phyloP scores from a whole-genome alignment of 2,888 invertebrate species.

The Atethmia centrago region DNA sequence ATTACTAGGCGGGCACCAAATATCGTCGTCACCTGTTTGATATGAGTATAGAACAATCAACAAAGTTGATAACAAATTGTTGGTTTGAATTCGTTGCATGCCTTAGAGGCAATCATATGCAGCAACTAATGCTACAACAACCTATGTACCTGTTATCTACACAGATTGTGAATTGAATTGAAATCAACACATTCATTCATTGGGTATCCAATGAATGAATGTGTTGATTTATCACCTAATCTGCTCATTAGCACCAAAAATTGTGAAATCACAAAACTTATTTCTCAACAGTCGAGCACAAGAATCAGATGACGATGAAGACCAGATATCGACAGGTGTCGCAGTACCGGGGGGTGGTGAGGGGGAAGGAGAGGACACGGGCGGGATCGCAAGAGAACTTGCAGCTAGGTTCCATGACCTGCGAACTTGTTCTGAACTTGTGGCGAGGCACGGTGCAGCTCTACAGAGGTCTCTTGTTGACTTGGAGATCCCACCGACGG shows the following conservation, averaged over 20 bases:
- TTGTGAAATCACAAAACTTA: constrained; percentile 2
- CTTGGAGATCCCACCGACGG: constrained; percentile 93
- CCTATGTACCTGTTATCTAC: constrained; percentile 6
- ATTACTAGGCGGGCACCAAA: constrained; percentile 5
- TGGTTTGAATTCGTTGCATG: constrained; percentile 22
- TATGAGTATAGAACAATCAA: constrained; percentile 21
- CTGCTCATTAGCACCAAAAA: constrained; percentile 1
- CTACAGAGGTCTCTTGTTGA: constrained; percentile 95
- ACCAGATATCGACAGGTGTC: constrained; percentile 89
- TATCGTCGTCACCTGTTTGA: constrained; percentile 35
- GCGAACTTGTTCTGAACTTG: constrained; percentile 97
- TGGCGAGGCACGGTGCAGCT: constrained; percentile 96
- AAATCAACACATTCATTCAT: too few relatives aligned
- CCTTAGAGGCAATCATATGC: too few relatives aligned
- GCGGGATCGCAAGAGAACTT: constrained; percentile 93
- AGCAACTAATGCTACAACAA: constrained; percentile 9
- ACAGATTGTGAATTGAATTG: constrained; percentile 13
- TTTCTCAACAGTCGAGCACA: constrained; percentile 88
- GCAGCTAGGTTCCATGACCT: constrained; percentile 95
- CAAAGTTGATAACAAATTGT: constrained; percentile 9
- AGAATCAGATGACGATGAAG: constrained; percentile 94
- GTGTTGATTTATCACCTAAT: neutral
- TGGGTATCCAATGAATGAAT: constrained; percentile 13
- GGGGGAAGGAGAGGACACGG: constrained; percentile 90
- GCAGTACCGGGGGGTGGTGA: constrained; percentile 88